Evolutionary conservation across 2,888 invertebrate species (phyloP), one percentile per base, ranked within the genome.

Genomic region (Octonoba sinensis): DNA sequence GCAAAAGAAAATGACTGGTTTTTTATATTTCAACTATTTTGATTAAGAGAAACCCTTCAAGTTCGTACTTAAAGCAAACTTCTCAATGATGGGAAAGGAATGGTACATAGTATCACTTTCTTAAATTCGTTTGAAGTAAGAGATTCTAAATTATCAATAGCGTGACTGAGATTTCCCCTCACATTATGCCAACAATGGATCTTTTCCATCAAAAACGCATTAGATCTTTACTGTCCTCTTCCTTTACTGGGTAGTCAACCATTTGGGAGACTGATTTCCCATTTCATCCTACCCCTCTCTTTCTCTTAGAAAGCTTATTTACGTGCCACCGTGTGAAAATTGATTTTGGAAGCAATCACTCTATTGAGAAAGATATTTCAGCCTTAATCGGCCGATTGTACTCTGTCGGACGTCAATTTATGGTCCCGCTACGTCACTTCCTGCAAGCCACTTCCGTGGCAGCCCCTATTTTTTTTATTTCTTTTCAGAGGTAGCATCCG

Each of bases 161-260:
- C 70, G 70, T 71, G 70, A 64, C 64, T 27, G 36, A 64, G 20
- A 15, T 36, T 36, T 36, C 36, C 36, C 57, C 47, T 44, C 59
- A 16, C 69, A 44, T 69, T 69, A 56, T 56, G 15, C 56, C 56
- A 54, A 69, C 59, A 71, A 71, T 71, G 59, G 59, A 15, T 44
- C 22, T 44, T 62, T 75, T 69, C 67, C 75, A 75, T 75, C 75
- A 75, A 75, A 75, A 75, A 75, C 75, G 67, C 75, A 75, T 75
- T 75, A 75, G 75, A 49, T 62, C 75, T 65, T 59, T 75, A 54
- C 56, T 67, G 67, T n/a, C 75, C 60, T 60, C 69, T 75, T 75
- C 75, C 75, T 75, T 20, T 54, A 16, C 20, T 6, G 54, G 54
- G 20, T 54, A 54, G 54, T 54, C 54, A 54, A 20, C 12, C 54